Evolutionary conservation across 2,797 vertebrate species (phyloP).

Genomic region (Denticeps clupeoides): DNA sequence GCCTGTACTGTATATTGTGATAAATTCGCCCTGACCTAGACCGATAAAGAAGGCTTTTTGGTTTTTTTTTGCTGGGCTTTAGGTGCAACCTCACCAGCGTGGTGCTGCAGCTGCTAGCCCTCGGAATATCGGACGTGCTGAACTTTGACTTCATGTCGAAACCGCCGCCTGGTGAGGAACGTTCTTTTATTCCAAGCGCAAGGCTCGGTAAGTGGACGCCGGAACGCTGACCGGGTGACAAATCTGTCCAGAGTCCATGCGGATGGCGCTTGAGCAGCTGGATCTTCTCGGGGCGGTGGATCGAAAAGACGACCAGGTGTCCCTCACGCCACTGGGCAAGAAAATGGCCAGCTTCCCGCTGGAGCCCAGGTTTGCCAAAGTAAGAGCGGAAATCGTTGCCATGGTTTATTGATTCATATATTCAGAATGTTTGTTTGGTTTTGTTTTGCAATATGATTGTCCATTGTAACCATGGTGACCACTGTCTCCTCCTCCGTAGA

Average conservation of each 20-base stretch:
- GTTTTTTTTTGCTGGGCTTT: no score
- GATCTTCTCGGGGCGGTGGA: slow-evolving; percentile 82
- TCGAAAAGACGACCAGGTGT: slow-evolving; percentile 66
- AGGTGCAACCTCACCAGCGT: slow-evolving; percentile 90
- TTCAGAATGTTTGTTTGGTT: neutral
- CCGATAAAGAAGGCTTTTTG: no score
- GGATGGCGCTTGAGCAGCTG: slow-evolving; percentile 75
- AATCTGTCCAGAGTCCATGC: slow-evolving; percentile 67
- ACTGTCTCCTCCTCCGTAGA: slow-evolving; percentile 53
- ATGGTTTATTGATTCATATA: neutral
- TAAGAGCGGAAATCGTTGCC: slow-evolving; percentile 38
- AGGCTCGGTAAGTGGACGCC: neutral
- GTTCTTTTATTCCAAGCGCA: no score
- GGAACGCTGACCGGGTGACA: neutral
- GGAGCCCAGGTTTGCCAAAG: slow-evolving; percentile 90
- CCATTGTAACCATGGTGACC: no score
- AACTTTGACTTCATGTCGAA: slow-evolving; percentile 98
- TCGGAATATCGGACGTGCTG: slow-evolving; percentile 81
- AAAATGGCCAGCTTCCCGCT: slow-evolving; percentile 94
- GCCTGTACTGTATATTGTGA: no score
- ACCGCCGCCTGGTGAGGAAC: slow-evolving; percentile 76
- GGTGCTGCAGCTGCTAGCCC: slow-evolving; percentile 84
- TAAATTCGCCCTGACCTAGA: no score
- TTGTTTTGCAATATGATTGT: no score
- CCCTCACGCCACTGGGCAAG: slow-evolving; percentile 76